Percentiles rank a stretch among this genome's conserved stretches.
These are phyloP conservation scores for Corythornis vintsioides DNA, from an alignment of 2,113 vertebrate species.

Conservation along the genomic window DNA sequence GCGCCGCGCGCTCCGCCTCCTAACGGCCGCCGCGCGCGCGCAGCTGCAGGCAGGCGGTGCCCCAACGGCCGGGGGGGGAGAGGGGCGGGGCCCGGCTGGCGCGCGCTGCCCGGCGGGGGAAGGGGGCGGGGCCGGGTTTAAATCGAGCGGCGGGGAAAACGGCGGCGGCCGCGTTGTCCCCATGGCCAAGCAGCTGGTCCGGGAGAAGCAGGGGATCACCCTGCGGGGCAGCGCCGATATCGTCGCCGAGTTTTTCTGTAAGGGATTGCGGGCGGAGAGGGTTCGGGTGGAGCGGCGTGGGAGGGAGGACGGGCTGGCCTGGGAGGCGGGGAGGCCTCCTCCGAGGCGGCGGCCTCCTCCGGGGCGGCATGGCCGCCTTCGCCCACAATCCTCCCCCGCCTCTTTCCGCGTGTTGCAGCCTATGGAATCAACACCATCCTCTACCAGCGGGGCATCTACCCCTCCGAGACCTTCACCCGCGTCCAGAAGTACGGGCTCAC, in stretches of 20 bases:
- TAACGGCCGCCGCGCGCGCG: neutral
- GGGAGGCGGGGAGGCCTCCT: neutral
- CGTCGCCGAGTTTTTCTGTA: slow-evolving; percentile 94
- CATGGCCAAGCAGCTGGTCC: slow-evolving; percentile 73
- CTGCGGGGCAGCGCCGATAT: slow-evolving; percentile 90
- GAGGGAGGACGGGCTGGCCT: neutral
- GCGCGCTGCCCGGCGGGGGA: neutral
- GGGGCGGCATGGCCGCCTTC: neutral
- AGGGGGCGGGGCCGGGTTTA: neutral
- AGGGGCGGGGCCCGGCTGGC: neutral
- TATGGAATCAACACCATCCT: slow-evolving; percentile 98
- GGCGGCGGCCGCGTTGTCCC: neutral
- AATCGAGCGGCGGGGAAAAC: neutral
- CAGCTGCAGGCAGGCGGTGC: too few relatives aligned
- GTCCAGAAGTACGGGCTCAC: slow-evolving; percentile 94
- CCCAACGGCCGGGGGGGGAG: too few relatives aligned
- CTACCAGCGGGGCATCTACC: slow-evolving; percentile 95
- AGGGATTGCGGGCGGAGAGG: slow-evolving; percentile 35
- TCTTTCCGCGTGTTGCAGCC: slow-evolving; percentile 57
- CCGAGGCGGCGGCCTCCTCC: neutral
- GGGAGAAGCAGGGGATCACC: slow-evolving; percentile 86
- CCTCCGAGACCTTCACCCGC: slow-evolving; percentile 90
- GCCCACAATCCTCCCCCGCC: fast-evolving
- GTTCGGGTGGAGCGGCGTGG: neutral
- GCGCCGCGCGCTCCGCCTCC: too few relatives aligned